A percentile compares a stretch with the other conserved stretches of the same genome.
Conservation (phyloP, 1,140 invertebrate species). For the Meteorus sp. region DNA sequence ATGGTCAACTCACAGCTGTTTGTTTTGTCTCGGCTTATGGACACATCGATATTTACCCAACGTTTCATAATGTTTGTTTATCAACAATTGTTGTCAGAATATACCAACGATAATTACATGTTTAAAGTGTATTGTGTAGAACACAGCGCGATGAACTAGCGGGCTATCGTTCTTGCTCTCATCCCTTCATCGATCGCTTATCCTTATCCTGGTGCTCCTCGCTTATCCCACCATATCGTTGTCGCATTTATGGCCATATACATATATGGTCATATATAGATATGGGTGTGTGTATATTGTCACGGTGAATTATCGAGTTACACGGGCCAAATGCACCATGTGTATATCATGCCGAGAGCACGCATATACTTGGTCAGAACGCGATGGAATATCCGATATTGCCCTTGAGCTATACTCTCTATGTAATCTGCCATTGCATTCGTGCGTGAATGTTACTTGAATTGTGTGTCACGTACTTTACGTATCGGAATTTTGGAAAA, state of each 20-base stretch:
- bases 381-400: conserved; percentile 15
- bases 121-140: not conserved
- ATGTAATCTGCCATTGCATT: not conserved
- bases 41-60: too few relatives aligned
- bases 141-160: conserved; percentile 14
- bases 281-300: conserved; percentile 1
- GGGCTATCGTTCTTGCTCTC: not conserved
- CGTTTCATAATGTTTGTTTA: conserved; percentile 10
- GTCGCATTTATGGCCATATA: too few relatives aligned
- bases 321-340: conserved; percentile 6
- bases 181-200: conserved; percentile 15
- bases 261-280: not conserved
- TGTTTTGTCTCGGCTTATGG: not conserved
- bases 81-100: conserved; percentile 12
- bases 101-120: conserved; percentile 21
- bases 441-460: not conserved
- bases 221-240: too few relatives aligned
- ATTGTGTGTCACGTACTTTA: too few relatives aligned
- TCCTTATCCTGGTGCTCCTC: too few relatives aligned
- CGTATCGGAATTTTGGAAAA: too few relatives aligned
- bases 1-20: too few relatives aligned
- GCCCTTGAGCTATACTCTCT: not conserved
- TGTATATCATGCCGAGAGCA: not conserved
- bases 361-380: not conserved
- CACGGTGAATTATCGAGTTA: conserved; percentile 25